phyloP scores from a whole-genome alignment of 2,797 vertebrate species.

The Limnodromus scolopaceus region DNA sequence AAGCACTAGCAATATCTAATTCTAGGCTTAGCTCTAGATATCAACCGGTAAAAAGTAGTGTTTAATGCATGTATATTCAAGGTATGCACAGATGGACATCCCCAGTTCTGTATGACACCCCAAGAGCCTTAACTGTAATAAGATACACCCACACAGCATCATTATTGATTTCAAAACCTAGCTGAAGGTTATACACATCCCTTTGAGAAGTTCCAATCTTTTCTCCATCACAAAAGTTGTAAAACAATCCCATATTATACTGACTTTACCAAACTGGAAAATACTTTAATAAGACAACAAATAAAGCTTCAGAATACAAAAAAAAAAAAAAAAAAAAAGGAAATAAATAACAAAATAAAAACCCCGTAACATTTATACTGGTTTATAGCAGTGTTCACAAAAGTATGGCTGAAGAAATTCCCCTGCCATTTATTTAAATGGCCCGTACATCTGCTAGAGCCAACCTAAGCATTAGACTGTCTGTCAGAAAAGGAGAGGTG shows the following conservation, averaged over 20 bases:
- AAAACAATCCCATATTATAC: neutral
- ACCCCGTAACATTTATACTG: neutral
- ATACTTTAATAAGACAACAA: neutral
- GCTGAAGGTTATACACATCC: neutral
- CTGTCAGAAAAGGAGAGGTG: neutral
- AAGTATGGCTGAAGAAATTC: neutral
- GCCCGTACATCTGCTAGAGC: neutral
- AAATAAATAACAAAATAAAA: neutral
- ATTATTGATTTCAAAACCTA: neutral
- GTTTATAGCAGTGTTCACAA: neutral
- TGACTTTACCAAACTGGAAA: neutral
- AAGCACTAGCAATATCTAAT: neutral
- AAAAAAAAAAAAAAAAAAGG: neutral
- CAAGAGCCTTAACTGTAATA: neutral
- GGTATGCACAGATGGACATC: neutral
- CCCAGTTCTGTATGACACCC: neutral
- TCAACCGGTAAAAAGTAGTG: neutral
- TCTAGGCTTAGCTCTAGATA: neutral
- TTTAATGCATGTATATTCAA: neutral
- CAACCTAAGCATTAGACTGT: neutral
- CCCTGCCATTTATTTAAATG: neutral
- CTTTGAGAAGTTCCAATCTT: neutral
- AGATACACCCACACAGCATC: neutral
- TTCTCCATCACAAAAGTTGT: neutral
- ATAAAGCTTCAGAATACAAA: neutral